phyloP scores from a whole-genome alignment of 2,888 invertebrate genomes.

The Strigamia transsilvanica region DNA sequence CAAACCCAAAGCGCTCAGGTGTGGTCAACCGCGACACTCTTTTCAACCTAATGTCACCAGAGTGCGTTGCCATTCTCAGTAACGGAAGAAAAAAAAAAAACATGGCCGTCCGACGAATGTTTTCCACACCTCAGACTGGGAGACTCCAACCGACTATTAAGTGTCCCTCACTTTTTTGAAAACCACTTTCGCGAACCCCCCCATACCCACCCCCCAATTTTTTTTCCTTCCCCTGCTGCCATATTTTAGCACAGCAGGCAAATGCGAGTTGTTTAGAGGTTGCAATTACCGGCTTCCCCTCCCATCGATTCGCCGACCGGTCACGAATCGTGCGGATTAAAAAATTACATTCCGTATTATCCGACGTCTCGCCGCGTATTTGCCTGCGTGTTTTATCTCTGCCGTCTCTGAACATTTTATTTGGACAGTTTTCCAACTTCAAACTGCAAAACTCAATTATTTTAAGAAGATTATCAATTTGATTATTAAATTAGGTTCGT shows the following conservation, averaged over 20 bases:
- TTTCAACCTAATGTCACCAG: not conserved
- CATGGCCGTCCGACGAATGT: not conserved
- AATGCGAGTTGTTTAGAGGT: not conserved
- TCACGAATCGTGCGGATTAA: not conserved
- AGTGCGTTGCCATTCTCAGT: not conserved
- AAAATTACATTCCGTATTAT: no score
- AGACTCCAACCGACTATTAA: not conserved
- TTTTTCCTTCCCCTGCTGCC: not conserved
- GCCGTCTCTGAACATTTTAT: no score
- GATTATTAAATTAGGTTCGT: no score
- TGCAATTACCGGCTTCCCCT: not conserved
- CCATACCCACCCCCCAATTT: not conserved
- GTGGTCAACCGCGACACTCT: not conserved
- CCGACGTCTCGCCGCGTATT: no score
- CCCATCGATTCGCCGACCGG: not conserved
- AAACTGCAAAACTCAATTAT: no score
- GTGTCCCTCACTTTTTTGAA: not conserved
- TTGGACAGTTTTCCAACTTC: no score
- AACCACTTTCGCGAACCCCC: not conserved
- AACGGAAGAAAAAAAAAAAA: not conserved
- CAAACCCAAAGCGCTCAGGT: not conserved
- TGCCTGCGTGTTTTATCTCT: no score
- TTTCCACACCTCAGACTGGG: not conserved
- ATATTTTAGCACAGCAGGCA: slow-evolving; percentile 6
- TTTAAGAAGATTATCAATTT: no score